Percentiles rank a stretch among this genome's conserved stretches.
Evolutionary conservation across 2,797 vertebrate genomes (phyloP).

Genomic region (Todus mexicanus): DNA sequence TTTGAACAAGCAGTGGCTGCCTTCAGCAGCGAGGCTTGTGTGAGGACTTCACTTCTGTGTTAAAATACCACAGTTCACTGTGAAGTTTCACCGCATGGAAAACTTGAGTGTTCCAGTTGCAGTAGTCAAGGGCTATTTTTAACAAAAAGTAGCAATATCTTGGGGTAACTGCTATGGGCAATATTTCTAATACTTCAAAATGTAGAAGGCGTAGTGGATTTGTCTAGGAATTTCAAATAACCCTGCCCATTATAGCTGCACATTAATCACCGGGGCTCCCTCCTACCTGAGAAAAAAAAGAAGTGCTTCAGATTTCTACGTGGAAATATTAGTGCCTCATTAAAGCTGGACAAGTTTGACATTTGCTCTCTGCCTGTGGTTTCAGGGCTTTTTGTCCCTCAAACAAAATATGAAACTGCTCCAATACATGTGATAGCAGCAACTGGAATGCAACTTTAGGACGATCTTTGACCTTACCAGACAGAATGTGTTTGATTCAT

Average conservation of each 20-base stretch:
- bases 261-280: neutral
- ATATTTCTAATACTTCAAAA: neutral
- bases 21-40: neutral
- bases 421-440: neutral
- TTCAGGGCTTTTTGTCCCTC: slow-evolving; percentile 36
- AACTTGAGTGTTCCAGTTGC: neutral
- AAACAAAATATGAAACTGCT: slow-evolving; percentile 19
- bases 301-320: neutral
- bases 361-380: slow-evolving; percentile 55
- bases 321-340: slow-evolving; percentile 50
- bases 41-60: neutral
- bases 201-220: neutral
- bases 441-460: slow-evolving; percentile 33
- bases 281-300: neutral
- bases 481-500: slow-evolving; percentile 28
- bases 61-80: neutral
- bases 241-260: neutral
- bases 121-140: neutral
- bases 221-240: neutral
- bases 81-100: neutral
- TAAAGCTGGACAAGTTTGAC: slow-evolving; percentile 42
- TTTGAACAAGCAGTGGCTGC: neutral
- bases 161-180: neutral
- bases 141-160: neutral
- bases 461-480: slow-evolving; percentile 56